Base-by-base conservation (phyloP, 2,113 vertebrate species). In the Cyprinodon variegatus region DNA sequence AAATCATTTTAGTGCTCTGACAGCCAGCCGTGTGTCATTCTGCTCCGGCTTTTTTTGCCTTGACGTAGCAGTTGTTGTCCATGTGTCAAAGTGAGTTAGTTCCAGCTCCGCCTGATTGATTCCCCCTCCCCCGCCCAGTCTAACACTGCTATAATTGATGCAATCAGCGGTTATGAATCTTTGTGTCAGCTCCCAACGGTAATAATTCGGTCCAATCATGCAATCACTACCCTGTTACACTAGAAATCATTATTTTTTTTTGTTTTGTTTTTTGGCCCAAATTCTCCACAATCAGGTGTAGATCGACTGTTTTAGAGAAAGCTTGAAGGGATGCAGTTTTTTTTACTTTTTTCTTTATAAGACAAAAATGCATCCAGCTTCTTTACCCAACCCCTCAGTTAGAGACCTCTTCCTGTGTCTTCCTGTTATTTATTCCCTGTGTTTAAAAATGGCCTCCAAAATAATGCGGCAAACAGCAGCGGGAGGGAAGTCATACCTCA, bases 381-480 rank as follows among this genome's bases (percentile, higher is more conserved):
- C 72, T 82, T 77, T 68, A 48, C 41, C 11, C 53, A 67, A n/a
- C 6, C 57, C 20, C 15, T 65, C 71, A 62, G 39, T 38, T 40
- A 22, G 66, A 41, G 65, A 82, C 57, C 46, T 11, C 48, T 79
- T 71, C 38, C 63, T 36, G 40, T 29, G 3, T 12, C 60, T n/a
- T 14, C 9, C 45, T 41, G 65, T 79, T 88, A 77, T 85, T 83
- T 70, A 81, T 84, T 10, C 14, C 6, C n/a, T 0, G 15, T n/a
- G 68, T 59, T 73, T 77, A 50, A 69, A 72, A 74, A 64, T 70
- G 57, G 53, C 73, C 3, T 70, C 77, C 86, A 76, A 62, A 72
- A 80, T 72, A 11, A 53, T 70, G 74, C 80, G 68, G 71, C 70
- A 29, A 29, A 45, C 79, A 77, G 57, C 0, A 38, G 20, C 4